Evolutionary conservation across 2,113 vertebrate species (phyloP), one percentile per base, ranked within the genome.

Genomic region (Labrus mixtus): DNA sequence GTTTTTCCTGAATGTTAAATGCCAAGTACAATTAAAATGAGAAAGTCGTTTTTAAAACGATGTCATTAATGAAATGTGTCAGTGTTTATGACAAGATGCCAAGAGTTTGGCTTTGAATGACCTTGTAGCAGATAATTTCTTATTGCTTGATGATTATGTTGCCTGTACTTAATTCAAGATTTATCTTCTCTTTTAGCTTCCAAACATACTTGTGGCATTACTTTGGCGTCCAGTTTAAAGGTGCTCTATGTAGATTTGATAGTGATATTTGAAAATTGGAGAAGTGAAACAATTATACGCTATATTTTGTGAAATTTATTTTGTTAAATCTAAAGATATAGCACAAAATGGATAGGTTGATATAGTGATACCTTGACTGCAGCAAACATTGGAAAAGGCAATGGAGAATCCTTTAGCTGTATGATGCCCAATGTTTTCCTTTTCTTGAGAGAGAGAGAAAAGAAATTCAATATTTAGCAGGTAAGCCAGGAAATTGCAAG

Each of bases 281-380:
- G n/a, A n/a, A n/a, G n/a, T n/a, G n/a, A n/a, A n/a, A n/a, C n/a
- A n/a, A n/a, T n/a, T n/a, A n/a, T n/a, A n/a, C n/a, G n/a, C n/a
- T n/a, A n/a, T n/a, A n/a, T n/a, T n/a, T n/a, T n/a, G n/a, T n/a
- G n/a, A n/a, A n/a, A n/a, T n/a, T n/a, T n/a, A n/a, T n/a, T n/a
- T n/a, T n/a, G n/a, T n/a, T n/a, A n/a, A n/a, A n/a, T 36, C 20
- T 65, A 16, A 64, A 65, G 20, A 58, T 1, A 36, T 41, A 53
- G 63, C 39, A 41, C 23, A 58, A 57, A 75, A 48, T 36, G 20
- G n/a, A 33, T 45, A 50, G 15, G 51, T 79, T 61, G 57, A 29
- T 13, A 25, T 13, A 37, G 29, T 55, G 57, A 68, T 39, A 16
- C 3, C 6, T 58, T 29, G 15, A 33, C 25, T 20, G 46, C 0